A percentile compares a stretch with the other conserved stretches of the same genome.
Conservation (phyloP, 2,797 vertebrate species). For the Hypotaenidia philippensis region DNA sequence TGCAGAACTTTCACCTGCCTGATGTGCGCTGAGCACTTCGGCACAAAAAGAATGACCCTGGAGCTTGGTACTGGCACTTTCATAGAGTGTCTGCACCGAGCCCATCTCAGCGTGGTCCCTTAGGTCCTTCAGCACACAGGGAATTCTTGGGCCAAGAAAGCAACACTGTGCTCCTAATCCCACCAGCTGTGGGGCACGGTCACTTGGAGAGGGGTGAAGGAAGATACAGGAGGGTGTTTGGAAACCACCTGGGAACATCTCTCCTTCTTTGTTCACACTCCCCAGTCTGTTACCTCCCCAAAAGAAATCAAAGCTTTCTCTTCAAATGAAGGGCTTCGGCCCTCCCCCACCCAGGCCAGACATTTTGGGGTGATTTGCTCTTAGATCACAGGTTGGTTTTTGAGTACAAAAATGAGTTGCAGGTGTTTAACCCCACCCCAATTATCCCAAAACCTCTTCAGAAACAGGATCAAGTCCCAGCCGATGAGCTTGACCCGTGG, state of each 20-base stretch:
- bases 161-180: accelerated
- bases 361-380: neutral
- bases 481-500: neutral
- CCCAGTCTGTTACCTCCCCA: accelerated
- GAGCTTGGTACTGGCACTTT: neutral
- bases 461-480: neutral
- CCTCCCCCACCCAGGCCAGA: neutral
- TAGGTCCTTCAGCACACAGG: neutral
- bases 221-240: no score
- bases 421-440: neutral
- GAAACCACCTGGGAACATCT: no score
- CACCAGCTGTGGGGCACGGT: neutral
- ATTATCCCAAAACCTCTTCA: neutral
- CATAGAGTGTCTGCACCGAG: neutral
- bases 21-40: neutral
- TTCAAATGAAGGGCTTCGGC: accelerated
- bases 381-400: neutral
- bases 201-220: no score
- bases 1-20: accelerated
- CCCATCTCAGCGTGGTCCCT: accelerated
- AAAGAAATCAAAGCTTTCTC: neutral
- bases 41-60: accelerated
- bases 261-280: neutral
- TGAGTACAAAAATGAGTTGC: conserved; percentile 1
- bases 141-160: neutral